Conservation (phyloP, 1,140 invertebrate species). For the Tetramorium simillimum region DNA sequence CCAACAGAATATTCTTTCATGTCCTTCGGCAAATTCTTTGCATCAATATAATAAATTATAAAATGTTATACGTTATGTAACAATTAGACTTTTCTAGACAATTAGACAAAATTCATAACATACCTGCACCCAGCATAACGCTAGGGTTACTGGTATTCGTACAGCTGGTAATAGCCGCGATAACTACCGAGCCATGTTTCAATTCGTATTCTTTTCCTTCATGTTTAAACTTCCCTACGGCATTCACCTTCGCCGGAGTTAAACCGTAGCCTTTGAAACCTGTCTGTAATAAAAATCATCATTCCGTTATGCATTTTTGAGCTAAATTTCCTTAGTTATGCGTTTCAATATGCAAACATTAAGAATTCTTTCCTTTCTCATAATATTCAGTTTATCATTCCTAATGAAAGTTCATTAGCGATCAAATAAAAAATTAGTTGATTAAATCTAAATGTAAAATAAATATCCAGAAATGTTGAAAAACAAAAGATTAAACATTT, state of each 20-base stretch:
- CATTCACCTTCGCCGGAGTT: constrained; percentile 88
- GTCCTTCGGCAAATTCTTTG: background rate
- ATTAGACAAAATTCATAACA: background rate
- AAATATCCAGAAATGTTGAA: background rate
- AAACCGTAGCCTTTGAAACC: constrained; percentile 98
- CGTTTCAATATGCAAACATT: too few species aligned
- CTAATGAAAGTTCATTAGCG: background rate
- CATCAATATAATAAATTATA: constrained; percentile 9
- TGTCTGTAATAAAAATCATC: constrained; percentile 87
- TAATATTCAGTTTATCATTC: background rate
- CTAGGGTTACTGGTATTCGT: constrained; percentile 99
- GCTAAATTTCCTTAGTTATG: too few species aligned
- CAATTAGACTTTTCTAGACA: background rate
- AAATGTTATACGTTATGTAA: constrained; percentile 3
- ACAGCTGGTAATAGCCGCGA: constrained; percentile 98
- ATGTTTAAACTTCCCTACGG: constrained; percentile 91
- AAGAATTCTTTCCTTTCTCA: background rate
- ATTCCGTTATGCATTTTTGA: background rate
- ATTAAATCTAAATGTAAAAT: background rate
- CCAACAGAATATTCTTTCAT: background rate
- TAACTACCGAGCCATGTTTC: constrained; percentile 97
- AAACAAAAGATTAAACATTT: background rate
- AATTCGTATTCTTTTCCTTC: constrained; percentile 94
- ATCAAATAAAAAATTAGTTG: background rate
- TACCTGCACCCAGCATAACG: constrained; percentile 97